Percentiles rank a stretch among this genome's conserved stretches.
These are phyloP conservation scores for Bilobella aurantiaca DNA, from an alignment of 1,140 invertebrate species.

Conservation along the genomic window DNA sequence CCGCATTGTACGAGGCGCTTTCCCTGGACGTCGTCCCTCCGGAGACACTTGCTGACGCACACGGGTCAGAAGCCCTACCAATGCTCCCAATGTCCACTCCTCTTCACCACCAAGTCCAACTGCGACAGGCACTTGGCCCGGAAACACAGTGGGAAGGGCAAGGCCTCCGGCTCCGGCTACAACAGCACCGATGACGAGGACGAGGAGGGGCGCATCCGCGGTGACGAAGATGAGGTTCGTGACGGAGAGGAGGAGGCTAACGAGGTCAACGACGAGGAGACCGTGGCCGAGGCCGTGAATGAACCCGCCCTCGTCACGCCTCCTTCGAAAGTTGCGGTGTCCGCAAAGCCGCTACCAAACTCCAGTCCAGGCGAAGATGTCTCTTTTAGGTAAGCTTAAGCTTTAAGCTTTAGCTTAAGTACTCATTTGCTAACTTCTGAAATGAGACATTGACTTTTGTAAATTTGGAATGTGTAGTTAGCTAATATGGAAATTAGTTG, in stretches of 20 bases:
- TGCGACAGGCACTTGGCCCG: conserved; percentile 84
- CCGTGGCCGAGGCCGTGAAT: not conserved
- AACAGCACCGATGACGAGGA: conserved; percentile 31
- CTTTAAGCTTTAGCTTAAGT: not conserved
- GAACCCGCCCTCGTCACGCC: too few relatives aligned
- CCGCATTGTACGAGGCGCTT: conserved; percentile 85
- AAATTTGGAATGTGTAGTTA: too few relatives aligned
- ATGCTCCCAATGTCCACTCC: conserved; percentile 76
- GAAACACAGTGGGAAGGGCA: conserved; percentile 56
- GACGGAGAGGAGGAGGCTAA: conserved; percentile 31
- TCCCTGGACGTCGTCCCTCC: conserved; percentile 87
- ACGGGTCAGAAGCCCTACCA: conserved; percentile 94
- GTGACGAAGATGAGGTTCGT: conserved; percentile 3
- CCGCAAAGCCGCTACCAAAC: conserved; percentile 4
- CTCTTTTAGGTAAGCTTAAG: conserved; percentile 24
- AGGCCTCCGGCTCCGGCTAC: conserved; percentile 42
- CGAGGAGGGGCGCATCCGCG: conserved; percentile 16
- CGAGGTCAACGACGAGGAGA: conserved; percentile 18
- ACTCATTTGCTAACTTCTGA: not conserved
- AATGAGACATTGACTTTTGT: too few relatives aligned
- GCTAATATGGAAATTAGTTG: too few relatives aligned
- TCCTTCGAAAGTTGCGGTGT: too few relatives aligned
- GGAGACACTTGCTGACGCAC: conserved; percentile 59
- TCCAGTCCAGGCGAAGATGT: conserved; percentile 30
- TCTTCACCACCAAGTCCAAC: conserved; percentile 95